Evolutionary conservation across 53 echinoderm and acorn worm species (phyloP), one percentile per base, ranked within the genome.

Genomic region (Mesocentrotus franciscanus): DNA sequence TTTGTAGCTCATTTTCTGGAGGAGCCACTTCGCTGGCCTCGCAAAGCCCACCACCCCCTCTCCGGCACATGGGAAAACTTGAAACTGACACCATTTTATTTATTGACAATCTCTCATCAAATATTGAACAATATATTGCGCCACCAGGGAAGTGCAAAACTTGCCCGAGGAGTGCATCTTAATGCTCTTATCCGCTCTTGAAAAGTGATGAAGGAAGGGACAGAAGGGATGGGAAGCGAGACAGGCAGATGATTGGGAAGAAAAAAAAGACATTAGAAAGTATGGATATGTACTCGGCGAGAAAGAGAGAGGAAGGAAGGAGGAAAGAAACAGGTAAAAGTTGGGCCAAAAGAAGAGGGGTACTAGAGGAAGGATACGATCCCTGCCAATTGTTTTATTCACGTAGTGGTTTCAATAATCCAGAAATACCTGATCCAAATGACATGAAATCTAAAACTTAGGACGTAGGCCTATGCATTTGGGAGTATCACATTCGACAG

Each of bases 81-180:
- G 68, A 92, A 92, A 92, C 71, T 15, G 71, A 92, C 92, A 92
- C 92, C 92, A 74, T 71, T 92, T 72, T 72, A 56, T 92, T 72
- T 74, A 92, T 74, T 92, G 92, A 72, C 92, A 92, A 92, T 72
- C 71, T 72, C 55, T 92, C 74, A 72, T 92, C 92, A 92, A 92
- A 92, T 92, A 92, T 92, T 92, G 92, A 92, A 92, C 92, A 92
- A 56, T 92, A 74, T 92, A 92, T 71, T 74, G 74, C 74, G 71
- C 68, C 92, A 56, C 34, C 55, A 75, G 64, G 74, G 39, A 91
- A 91, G 91, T 62, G 91, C 64, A 68, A 68, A 91, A 39, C 68
- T 91, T 91, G 62, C 62, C 91, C 24, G 91, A 61, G 91, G 91
- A 66, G 20, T 58, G 91, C 64, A 91, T 91, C 91, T 66, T 91